Conservation (phyloP, 2,113 vertebrate species). For the Rhinoderma darwinii region DNA sequence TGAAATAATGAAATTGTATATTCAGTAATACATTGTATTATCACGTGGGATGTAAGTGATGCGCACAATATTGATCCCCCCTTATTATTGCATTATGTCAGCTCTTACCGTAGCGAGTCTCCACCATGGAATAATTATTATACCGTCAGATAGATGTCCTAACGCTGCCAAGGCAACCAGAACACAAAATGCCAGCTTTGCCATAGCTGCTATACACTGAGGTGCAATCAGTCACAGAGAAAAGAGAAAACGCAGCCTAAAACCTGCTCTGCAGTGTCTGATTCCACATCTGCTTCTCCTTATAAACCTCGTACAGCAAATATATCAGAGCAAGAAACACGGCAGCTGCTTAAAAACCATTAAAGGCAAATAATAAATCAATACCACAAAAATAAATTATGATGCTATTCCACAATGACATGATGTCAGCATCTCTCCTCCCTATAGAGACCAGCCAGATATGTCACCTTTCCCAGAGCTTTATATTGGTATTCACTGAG, state of each 20-base stretch:
- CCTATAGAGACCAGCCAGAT: background rate
- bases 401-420: background rate
- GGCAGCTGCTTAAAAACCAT: background rate
- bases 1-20: background rate
- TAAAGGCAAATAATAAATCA: background rate
- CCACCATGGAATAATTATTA: slow-evolving; percentile 19
- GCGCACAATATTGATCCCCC: too few species aligned
- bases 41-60: background rate
- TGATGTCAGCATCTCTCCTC: background rate
- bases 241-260: background rate
- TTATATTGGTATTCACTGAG: background rate
- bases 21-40: too few species aligned
- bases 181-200: background rate
- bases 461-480: background rate
- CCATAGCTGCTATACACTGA: background rate
- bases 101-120: slow-evolving; percentile 34
- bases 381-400: background rate
- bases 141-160: background rate
- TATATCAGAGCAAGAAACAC: background rate
- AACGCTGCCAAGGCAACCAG: background rate
- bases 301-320: background rate
- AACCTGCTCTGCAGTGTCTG: background rate
- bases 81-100: background rate
- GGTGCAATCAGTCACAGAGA: background rate
- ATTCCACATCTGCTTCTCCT: slow-evolving; percentile 1